Conservation (phyloP, 2,888 invertebrate genomes). For the Acholoe squamosa region DNA sequence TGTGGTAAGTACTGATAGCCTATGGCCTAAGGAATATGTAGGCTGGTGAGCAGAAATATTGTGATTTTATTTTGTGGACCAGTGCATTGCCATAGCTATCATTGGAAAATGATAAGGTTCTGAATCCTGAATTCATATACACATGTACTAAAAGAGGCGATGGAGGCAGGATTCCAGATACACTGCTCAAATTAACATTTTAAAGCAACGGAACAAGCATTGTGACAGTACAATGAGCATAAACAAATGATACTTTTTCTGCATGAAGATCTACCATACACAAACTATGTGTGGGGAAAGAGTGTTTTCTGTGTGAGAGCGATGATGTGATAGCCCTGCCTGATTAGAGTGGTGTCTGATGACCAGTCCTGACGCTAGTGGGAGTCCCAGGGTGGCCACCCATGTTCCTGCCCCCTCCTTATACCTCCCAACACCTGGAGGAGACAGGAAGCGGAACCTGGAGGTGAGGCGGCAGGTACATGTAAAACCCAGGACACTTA, state of each 20-base stretch:
- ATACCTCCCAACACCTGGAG: neutral
- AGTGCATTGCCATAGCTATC: too few relatives aligned
- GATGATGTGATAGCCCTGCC: constrained; percentile 44
- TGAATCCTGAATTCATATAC: too few relatives aligned
- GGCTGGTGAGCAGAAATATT: neutral
- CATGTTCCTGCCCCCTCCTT: neutral
- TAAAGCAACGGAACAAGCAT: neutral
- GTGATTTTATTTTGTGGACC: too few relatives aligned
- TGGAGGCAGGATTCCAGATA: neutral
- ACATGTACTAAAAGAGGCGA: neutral
- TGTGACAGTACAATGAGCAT: neutral
- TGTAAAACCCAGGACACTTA: neutral
- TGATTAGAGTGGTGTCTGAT: constrained; percentile 55
- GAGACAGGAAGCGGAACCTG: neutral
- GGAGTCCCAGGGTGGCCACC: neutral
- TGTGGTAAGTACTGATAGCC: neutral
- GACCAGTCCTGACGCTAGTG: constrained; percentile 4
- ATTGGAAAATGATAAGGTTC: too few relatives aligned
- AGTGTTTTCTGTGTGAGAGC: constrained; percentile 9
- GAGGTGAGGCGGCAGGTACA: neutral
- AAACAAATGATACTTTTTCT: too few relatives aligned
- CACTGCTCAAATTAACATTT: neutral
- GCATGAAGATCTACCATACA: too few relatives aligned
- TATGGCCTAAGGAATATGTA: neutral
- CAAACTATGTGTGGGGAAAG: neutral